Conservation (phyloP, 2,797 vertebrate genomes). For the Alectoris magna region DNA sequence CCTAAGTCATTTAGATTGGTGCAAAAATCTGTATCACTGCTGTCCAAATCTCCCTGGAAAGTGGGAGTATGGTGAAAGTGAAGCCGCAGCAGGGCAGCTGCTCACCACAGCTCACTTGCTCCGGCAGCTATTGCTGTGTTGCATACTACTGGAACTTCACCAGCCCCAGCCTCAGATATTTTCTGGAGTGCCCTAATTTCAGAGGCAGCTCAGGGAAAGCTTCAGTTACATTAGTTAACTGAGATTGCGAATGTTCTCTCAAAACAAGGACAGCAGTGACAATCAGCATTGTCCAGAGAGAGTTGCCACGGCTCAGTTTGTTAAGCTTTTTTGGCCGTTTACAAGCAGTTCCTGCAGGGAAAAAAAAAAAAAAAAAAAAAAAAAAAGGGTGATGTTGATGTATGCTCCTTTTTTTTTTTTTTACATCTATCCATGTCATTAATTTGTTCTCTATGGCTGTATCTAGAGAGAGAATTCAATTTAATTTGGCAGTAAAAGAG, state of each 20-base stretch:
- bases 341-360: background rate
- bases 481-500: background rate
- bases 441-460: background rate
- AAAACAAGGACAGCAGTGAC: background rate
- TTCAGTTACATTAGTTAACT: background rate
- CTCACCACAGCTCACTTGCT: background rate
- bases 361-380: background rate
- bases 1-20: fast-evolving
- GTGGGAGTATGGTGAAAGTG: background rate
- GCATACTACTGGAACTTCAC: background rate
- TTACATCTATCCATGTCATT: background rate
- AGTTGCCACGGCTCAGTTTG: background rate
- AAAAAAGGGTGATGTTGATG: background rate
- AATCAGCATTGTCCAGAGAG: background rate
- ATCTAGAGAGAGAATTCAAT: background rate
- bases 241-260: background rate
- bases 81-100: background rate
- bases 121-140: background rate
- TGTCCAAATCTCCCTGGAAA: background rate
- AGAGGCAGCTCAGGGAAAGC: background rate
- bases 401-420: background rate
- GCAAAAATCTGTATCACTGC: background rate
- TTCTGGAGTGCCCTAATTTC: constrained; percentile 36
- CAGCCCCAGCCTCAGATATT: background rate
- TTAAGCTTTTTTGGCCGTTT: background rate